phyloP scores from a whole-genome alignment of 1,140 invertebrate genomes.

The Theocolax elegans region DNA sequence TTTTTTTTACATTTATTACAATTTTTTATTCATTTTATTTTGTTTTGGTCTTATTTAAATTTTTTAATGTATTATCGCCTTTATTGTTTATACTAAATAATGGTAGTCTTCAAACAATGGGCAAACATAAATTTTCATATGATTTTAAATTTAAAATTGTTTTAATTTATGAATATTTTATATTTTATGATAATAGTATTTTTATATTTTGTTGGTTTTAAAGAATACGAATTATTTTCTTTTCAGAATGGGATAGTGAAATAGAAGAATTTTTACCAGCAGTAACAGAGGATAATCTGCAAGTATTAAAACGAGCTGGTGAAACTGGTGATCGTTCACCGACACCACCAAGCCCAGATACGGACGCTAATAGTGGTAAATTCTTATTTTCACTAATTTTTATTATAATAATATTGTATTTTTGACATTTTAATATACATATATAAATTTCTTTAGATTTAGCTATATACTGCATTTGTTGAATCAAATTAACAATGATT shows the following conservation, averaged over 20 bases:
- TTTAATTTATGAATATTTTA: too few species aligned
- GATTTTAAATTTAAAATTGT: too few species aligned
- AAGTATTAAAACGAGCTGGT: constrained; percentile 61
- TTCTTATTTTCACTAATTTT: constrained; percentile 21
- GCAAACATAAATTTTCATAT: too few species aligned
- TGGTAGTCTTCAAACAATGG: too few species aligned
- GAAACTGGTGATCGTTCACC: constrained; percentile 62
- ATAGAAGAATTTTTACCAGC: constrained; percentile 65
- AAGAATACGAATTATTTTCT: neutral
- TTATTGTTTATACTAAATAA: too few species aligned
- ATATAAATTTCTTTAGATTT: too few species aligned
- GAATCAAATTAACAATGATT: too few species aligned
- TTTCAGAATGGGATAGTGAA: constrained; percentile 63
- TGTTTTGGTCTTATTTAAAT: too few species aligned
- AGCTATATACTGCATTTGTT: too few species aligned
- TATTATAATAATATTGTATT: neutral
- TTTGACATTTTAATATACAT: neutral
- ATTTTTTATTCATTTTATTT: neutral
- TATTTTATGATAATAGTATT: neutral
- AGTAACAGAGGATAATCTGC: constrained; percentile 62
- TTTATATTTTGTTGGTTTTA: neutral
- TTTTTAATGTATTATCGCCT: too few species aligned
- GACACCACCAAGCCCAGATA: constrained; percentile 54
- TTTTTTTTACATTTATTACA: neutral
- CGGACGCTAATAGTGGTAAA: constrained; percentile 55